These are phyloP conservation scores for Steinernema hermaphroditum DNA, from an alignment of 2,888 invertebrate genomes.

Conservation along the genomic window DNA sequence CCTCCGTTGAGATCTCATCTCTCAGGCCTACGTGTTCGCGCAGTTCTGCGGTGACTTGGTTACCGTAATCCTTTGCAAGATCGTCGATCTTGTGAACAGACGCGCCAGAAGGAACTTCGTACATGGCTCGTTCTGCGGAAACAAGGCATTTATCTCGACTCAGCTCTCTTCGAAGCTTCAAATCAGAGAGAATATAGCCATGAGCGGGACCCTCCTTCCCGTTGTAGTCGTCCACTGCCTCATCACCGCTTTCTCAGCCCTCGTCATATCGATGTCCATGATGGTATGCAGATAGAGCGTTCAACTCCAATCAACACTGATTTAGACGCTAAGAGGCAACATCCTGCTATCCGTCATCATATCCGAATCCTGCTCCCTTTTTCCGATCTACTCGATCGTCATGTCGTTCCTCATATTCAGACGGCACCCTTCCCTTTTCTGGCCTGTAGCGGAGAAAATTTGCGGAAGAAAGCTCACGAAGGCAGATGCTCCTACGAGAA, in stretches of 20 bases:
- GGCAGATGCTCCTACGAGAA: not conserved
- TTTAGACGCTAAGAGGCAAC: not conserved
- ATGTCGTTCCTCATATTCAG: not conserved
- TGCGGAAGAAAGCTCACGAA: not conserved
- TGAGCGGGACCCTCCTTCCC: not conserved
- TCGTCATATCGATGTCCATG: not conserved
- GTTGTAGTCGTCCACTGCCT: not conserved
- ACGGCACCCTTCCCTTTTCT: not conserved
- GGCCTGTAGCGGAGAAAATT: not conserved
- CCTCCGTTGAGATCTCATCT: not conserved
- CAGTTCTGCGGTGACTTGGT: not conserved
- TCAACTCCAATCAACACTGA: not conserved
- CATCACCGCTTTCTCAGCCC: not conserved
- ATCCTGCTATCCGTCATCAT: conserved; percentile 2
- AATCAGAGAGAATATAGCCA: not conserved
- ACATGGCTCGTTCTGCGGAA: not conserved
- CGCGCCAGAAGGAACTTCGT: not conserved
- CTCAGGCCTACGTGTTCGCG: not conserved
- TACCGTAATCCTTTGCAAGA: not conserved
- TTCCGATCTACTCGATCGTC: not conserved
- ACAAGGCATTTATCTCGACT: not conserved
- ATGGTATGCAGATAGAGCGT: not conserved
- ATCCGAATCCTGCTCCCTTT: not conserved
- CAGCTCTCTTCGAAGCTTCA: not conserved
- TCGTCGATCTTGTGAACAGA: not conserved